Evolutionary conservation across 1,140 invertebrate species (phyloP).

Genomic region (Grapholita molesta): DNA sequence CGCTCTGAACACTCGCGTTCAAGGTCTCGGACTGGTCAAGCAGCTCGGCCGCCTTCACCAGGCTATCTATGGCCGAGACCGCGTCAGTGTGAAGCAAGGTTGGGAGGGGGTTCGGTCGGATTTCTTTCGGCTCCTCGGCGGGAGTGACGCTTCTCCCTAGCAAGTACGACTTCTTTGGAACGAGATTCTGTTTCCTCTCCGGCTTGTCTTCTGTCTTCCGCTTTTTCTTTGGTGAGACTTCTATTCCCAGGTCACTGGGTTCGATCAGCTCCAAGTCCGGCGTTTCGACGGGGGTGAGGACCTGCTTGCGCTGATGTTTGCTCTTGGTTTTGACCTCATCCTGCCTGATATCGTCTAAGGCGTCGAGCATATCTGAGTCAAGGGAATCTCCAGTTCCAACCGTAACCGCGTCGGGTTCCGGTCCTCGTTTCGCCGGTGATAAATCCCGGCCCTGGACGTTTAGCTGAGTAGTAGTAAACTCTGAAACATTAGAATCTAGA

Average conservation of each 20-base stretch:
- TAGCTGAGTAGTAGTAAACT: slow-evolving; percentile 43
- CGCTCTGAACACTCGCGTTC: slow-evolving; percentile 30
- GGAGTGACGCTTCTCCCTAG: slow-evolving; percentile 47
- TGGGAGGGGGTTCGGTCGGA: slow-evolving; percentile 1
- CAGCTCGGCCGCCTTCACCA: slow-evolving; percentile 68
- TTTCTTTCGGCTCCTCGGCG: slow-evolving; percentile 18
- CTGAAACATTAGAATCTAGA: slow-evolving; percentile 44
- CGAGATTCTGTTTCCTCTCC: slow-evolving; percentile 53
- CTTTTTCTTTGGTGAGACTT: slow-evolving; percentile 62
- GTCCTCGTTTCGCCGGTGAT: slow-evolving; percentile 46
- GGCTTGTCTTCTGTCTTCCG: slow-evolving; percentile 53
- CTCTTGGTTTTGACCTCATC: slow-evolving; percentile 61
- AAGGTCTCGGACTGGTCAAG: slow-evolving; percentile 60
- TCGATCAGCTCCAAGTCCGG: slow-evolving; percentile 73
- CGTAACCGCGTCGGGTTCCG: slow-evolving; percentile 36
- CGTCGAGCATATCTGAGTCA: slow-evolving; percentile 57
- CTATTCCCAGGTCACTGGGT: slow-evolving; percentile 57
- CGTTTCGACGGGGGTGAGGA: slow-evolving; percentile 67
- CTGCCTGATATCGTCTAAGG: slow-evolving; percentile 44
- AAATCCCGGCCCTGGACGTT: slow-evolving; percentile 64
- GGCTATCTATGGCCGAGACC: slow-evolving; percentile 62
- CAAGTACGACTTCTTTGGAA: slow-evolving; percentile 68
- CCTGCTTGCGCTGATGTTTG: slow-evolving; percentile 76
- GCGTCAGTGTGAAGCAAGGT: slow-evolving; percentile 40
- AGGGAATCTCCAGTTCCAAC: slow-evolving; percentile 53